phyloP scores from a whole-genome alignment of 2,888 invertebrate genomes.

The Kuschelorhynchus macadamiae region DNA sequence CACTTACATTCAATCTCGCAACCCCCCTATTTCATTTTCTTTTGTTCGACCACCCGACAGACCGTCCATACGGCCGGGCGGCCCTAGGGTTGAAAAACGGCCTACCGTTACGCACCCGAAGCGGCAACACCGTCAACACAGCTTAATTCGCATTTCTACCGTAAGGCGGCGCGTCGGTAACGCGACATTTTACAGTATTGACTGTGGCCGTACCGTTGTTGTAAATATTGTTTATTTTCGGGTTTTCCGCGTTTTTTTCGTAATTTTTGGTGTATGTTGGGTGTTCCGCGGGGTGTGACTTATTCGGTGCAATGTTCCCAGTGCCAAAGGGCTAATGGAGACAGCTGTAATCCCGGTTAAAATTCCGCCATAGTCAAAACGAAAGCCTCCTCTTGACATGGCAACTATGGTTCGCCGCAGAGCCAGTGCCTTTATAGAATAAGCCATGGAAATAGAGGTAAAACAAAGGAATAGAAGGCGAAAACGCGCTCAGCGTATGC shows the following conservation, averaged over 20 bases:
- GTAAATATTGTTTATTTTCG: conserved; percentile 76
- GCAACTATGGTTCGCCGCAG: conserved; percentile 62
- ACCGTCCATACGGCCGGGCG: conserved; percentile 1
- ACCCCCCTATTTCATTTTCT: conserved; percentile 40
- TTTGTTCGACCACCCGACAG: conserved; percentile 41
- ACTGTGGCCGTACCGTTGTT: conserved; percentile 77
- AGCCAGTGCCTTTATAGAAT: conserved; percentile 68
- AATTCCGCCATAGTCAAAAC: conserved; percentile 67
- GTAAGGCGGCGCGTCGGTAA: conserved; percentile 71
- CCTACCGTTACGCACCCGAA: conserved; percentile 26
- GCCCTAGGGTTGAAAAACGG: conserved; percentile 22
- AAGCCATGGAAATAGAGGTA: conserved; percentile 87
- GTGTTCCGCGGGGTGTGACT: conserved; percentile 59
- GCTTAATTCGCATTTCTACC: conserved; percentile 54
- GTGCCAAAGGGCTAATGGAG: conserved; percentile 61
- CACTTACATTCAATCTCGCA: conserved; percentile 42
- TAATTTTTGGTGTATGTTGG: conserved; percentile 63
- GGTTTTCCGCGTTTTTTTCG: conserved; percentile 64
- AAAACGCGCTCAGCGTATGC: conserved; percentile 93
- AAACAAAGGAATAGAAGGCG: conserved; percentile 90
- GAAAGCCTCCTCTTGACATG: conserved; percentile 51
- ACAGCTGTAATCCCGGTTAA: conserved; percentile 58
- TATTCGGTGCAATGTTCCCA: conserved; percentile 59
- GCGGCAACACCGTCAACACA: conserved; percentile 50
- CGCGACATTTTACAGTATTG: conserved; percentile 82